phyloP scores from a whole-genome alignment of 2,113 vertebrate species.

The Lepidothrix coronata region DNA sequence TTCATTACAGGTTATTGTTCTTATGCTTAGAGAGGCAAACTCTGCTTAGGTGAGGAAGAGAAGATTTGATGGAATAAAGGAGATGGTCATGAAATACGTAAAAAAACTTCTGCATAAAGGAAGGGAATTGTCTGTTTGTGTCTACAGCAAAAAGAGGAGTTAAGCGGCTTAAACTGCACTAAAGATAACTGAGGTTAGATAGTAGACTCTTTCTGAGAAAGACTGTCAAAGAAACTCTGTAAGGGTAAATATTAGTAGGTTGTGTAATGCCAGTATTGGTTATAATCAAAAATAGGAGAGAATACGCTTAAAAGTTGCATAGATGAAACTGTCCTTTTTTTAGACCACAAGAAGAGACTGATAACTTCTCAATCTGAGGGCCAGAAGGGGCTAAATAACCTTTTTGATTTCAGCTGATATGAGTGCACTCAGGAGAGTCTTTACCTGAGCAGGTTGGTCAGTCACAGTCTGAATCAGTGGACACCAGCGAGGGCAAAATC shows the following conservation, averaged over 20 bases:
- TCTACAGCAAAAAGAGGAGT: background rate
- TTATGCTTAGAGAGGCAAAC: background rate
- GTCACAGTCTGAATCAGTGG: background rate
- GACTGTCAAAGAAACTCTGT: background rate
- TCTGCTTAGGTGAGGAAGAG: background rate
- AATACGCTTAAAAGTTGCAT: background rate
- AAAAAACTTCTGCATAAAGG: background rate
- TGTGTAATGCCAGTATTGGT: background rate
- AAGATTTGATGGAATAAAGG: background rate
- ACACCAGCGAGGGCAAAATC: background rate
- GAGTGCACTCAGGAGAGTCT: background rate
- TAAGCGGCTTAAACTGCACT: background rate
- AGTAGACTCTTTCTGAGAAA: background rate
- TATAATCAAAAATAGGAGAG: background rate
- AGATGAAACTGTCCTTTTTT: background rate
- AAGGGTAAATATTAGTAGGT: background rate
- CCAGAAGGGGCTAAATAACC: background rate
- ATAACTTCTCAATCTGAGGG: background rate
- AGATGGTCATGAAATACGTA: fast-evolving
- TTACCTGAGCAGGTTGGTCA: background rate
- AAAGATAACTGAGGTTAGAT: background rate
- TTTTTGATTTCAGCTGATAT: background rate
- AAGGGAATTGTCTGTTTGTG: background rate
- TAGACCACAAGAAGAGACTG: background rate
- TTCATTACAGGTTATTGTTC: background rate